Base-by-base conservation (phyloP, 2,888 invertebrate genomes). In the Conistra vaccinii region DNA sequence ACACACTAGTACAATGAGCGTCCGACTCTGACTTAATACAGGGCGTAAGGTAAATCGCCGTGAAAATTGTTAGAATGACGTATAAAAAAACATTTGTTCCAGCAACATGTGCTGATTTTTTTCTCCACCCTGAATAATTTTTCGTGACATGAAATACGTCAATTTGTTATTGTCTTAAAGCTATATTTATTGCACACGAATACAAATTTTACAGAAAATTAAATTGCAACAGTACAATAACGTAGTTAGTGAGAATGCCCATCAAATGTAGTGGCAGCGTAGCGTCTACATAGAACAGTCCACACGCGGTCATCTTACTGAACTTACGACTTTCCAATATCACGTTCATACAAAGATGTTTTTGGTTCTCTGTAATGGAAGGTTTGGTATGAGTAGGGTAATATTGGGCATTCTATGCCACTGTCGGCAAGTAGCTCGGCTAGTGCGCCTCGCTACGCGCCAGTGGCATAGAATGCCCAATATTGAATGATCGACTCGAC, bases 361-460 rank as follows among this genome's bases (percentile, higher is more conserved):
- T 17, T 55, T 73, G 72, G 26, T 42, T 23, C 42, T 35, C 72
- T 72, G 73, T 42, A 72, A 72, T 14, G 6, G n/a, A n/a, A n/a
- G n/a, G n/a, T n/a, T n/a, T n/a, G n/a, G n/a, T n/a, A n/a, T n/a
- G n/a, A n/a, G n/a, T n/a, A n/a, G n/a, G n/a, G n/a, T n/a, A n/a
- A n/a, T n/a, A n/a, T n/a, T n/a, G n/a, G n/a, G n/a, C n/a, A n/a
- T n/a, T n/a, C n/a, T n/a, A n/a, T n/a, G n/a, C n/a, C n/a, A n/a
- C n/a, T n/a, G n/a, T n/a, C n/a, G n/a, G n/a, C n/a, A n/a, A n/a
- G n/a, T n/a, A n/a, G n/a, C n/a, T n/a, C n/a, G n/a, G n/a, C n/a
- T n/a, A n/a, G n/a, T n/a, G n/a, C n/a, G n/a, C n/a, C n/a, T n/a
- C n/a, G n/a, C n/a, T n/a, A n/a, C n/a, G n/a, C n/a, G n/a, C n/a